A percentile compares a stretch with the other conserved stretches of the same genome.
Conservation (phyloP, 2,797 vertebrate genomes). For the Nannoperca obscura region DNA sequence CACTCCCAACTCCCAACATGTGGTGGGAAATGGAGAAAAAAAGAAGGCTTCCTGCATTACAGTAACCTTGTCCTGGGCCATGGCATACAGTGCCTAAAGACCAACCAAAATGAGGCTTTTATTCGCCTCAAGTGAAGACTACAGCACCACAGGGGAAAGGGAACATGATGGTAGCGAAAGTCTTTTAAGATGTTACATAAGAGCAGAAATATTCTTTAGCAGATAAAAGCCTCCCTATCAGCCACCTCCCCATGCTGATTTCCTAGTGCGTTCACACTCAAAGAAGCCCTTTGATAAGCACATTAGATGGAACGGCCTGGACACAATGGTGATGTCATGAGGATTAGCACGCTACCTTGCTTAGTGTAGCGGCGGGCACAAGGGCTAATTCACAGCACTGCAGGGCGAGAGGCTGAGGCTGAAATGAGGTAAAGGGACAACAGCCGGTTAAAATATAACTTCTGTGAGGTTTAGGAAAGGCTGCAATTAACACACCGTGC, state of each 20-base stretch:
- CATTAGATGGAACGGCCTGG: conserved; percentile 82
- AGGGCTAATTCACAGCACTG: conserved; percentile 73
- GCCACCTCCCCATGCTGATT: conserved; percentile 78
- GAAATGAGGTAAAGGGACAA: conserved; percentile 56
- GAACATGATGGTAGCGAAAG: conserved; percentile 70
- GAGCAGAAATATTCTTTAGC: conserved; percentile 78
- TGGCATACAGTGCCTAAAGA: conserved; percentile 46
- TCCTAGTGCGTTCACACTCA: conserved; percentile 77
- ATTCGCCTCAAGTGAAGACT: conserved; percentile 71
- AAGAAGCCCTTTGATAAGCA: conserved; percentile 84
- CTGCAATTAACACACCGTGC: conserved; percentile 42
- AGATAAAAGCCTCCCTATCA: conserved; percentile 84
- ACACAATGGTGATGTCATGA: conserved; percentile 86
- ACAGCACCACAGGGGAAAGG: conserved; percentile 60
- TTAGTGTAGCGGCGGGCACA: conserved; percentile 68
- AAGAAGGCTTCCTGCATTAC: conserved; percentile 29
- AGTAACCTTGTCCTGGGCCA: conserved; percentile 47
- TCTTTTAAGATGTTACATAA: conserved; percentile 82
- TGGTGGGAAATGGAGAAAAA: conserved; percentile 36
- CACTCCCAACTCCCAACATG: conserved; percentile 50
- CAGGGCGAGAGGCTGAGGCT: conserved; percentile 52
- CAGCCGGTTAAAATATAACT: conserved; percentile 49
- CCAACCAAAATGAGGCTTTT: conserved; percentile 67
- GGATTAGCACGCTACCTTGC: conserved; percentile 83
- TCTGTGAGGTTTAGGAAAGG: conserved; percentile 31